These are phyloP conservation scores for Arvicanthis niloticus DNA, from an alignment of 2,113 vertebrate species.

Conservation along the genomic window DNA sequence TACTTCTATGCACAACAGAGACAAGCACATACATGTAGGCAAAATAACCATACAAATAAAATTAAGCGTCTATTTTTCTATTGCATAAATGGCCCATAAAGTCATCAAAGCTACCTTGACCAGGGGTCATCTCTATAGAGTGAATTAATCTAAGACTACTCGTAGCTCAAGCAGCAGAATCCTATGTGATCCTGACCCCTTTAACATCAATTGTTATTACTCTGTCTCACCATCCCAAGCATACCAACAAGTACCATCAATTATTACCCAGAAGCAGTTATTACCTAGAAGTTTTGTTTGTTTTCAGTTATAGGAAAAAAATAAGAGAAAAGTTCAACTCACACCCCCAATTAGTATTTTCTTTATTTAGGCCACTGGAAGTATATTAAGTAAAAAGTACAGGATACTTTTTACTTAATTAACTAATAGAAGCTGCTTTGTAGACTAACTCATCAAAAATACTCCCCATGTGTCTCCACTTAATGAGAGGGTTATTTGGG, in stretches of 20 bases:
- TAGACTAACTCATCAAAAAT: neutral
- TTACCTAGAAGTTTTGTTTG: neutral
- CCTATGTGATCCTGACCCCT: neutral
- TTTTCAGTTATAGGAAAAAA: constrained; percentile 25
- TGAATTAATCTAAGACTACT: neutral
- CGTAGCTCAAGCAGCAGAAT: neutral
- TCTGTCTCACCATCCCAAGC: neutral
- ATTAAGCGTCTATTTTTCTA: neutral
- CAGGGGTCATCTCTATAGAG: neutral
- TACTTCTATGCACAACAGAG: neutral
- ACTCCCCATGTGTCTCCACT: neutral
- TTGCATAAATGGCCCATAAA: neutral
- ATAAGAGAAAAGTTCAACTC: neutral
- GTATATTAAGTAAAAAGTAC: neutral
- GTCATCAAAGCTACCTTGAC: neutral
- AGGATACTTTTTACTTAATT: neutral
- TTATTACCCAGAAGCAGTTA: neutral
- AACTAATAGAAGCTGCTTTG: neutral
- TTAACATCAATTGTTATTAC: neutral
- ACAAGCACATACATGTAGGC: neutral
- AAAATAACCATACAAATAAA: neutral
- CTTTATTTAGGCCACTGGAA: neutral
- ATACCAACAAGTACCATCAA: neutral
- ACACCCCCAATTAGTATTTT: neutral
- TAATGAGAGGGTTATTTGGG: neutral